phyloP scores from a whole-genome alignment of 2,113 vertebrate genomes.

The Uropsilus gracilis region DNA sequence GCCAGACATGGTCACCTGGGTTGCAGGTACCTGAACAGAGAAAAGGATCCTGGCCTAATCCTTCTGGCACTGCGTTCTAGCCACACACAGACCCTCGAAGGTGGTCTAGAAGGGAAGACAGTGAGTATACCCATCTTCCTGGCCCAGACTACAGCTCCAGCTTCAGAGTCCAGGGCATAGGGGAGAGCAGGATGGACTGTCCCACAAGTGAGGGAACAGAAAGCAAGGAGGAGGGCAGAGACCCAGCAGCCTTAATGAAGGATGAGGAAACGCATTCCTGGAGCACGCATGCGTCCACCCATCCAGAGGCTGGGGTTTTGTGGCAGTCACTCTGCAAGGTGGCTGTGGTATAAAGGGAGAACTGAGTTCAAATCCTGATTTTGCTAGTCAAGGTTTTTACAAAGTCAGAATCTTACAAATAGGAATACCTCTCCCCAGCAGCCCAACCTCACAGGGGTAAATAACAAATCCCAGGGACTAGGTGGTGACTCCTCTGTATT shows the following conservation, averaged over 20 bases:
- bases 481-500: not conserved
- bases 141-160: no score
- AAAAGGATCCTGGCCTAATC: not conserved
- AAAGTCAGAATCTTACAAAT: not conserved
- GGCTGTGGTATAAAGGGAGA: not conserved
- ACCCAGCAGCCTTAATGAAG: not conserved
- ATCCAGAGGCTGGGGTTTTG: not conserved
- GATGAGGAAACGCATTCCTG: not conserved
- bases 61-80: not conserved
- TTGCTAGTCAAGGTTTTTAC: not conserved
- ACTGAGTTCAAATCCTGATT: not conserved
- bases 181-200: not conserved
- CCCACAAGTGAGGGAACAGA: not conserved
- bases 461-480: rapidly evolving
- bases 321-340: not conserved
- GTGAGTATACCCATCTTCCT: not conserved
- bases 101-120: not conserved
- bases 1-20: not conserved
- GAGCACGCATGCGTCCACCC: rapidly evolving
- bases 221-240: not conserved
- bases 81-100: rapidly evolving
- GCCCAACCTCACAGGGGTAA: not conserved
- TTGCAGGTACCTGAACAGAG: not conserved
- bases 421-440: not conserved
- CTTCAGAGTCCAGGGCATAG: not conserved